A percentile compares a stretch with the other conserved stretches of the same genome.
These are phyloP conservation scores for Phyllostomus discolor DNA, from an alignment of 2,113 vertebrate species.

Conservation along the genomic window DNA sequence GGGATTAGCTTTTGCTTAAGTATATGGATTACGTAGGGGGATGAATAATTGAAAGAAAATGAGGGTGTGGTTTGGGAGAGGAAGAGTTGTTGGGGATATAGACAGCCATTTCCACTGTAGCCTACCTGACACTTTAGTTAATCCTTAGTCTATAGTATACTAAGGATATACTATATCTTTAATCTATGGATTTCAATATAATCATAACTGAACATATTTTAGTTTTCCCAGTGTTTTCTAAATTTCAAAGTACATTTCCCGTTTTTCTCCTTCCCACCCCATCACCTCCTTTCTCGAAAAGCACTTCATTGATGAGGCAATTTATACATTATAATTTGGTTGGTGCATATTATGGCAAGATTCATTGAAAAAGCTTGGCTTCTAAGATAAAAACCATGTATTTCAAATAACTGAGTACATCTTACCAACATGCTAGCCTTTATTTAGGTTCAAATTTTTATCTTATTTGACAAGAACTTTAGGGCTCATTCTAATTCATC, in stretches of 20 bases:
- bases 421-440: neutral
- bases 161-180: neutral
- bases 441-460: slow-evolving; percentile 33
- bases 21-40: neutral
- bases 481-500: slow-evolving; percentile 24
- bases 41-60: neutral
- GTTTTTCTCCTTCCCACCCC: too few species aligned
- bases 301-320: neutral
- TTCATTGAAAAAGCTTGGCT: neutral
- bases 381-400: neutral
- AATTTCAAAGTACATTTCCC: slow-evolving; percentile 8
- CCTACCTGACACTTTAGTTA: neutral
- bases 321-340: slow-evolving; percentile 12
- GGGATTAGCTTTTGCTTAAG: neutral
- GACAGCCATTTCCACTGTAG: neutral
- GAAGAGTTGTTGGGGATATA: neutral
- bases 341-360: neutral
- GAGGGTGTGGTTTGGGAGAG: neutral
- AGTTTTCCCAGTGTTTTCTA: slow-evolving; percentile 9
- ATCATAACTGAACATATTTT: slow-evolving; percentile 4
- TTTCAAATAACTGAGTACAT: slow-evolving; percentile 18
- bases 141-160: neutral
- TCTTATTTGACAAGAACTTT: slow-evolving; percentile 14
- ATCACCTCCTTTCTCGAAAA: neutral
- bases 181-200: neutral